Evolutionary conservation across 30 jellyfish, hydroid and myxozoan species (phyloP).

Genomic region (Hydractinia symbiolongicarpus): DNA sequence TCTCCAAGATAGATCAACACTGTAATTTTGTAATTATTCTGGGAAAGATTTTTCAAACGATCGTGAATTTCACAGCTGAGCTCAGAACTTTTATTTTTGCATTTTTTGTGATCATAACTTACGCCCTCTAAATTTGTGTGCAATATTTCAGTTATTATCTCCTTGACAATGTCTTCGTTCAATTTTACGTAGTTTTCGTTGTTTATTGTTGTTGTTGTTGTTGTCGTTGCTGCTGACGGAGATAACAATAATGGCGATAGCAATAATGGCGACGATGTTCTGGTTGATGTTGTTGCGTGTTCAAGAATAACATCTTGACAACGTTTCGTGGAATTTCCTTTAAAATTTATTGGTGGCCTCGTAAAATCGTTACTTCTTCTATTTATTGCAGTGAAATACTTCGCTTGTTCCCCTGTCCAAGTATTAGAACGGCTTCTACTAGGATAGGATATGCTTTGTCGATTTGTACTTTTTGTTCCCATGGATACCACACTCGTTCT

Average conservation of each 20-base stretch:
- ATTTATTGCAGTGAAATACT: background rate
- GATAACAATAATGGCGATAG: background rate
- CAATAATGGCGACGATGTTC: background rate
- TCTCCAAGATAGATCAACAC: slow-evolving; percentile 68
- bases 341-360: too few relatives aligned
- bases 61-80: slow-evolving; percentile 57
- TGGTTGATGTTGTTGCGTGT: background rate
- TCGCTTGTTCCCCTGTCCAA: background rate
- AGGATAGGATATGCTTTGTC: slow-evolving; percentile 5
- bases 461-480: slow-evolving; percentile 7
- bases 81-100: slow-evolving; percentile 43
- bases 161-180: slow-evolving; percentile 9
- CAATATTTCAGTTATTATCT: slow-evolving; percentile 10
- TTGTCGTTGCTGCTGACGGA: background rate
- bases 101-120: slow-evolving; percentile 36
- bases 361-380: background rate
- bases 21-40: slow-evolving; percentile 30
- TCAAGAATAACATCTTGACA: background rate
- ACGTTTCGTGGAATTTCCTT: background rate
- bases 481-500: slow-evolving; percentile 14
- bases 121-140: slow-evolving; percentile 15
- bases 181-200: background rate
- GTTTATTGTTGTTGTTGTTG: background rate
- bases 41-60: slow-evolving; percentile 35
- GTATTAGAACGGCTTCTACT: slow-evolving; percentile 5